Percentiles rank a stretch among this genome's conserved stretches.
These are phyloP conservation scores for Nemapogon koenigi DNA, from an alignment of 2,888 invertebrate genomes.

Conservation along the genomic window DNA sequence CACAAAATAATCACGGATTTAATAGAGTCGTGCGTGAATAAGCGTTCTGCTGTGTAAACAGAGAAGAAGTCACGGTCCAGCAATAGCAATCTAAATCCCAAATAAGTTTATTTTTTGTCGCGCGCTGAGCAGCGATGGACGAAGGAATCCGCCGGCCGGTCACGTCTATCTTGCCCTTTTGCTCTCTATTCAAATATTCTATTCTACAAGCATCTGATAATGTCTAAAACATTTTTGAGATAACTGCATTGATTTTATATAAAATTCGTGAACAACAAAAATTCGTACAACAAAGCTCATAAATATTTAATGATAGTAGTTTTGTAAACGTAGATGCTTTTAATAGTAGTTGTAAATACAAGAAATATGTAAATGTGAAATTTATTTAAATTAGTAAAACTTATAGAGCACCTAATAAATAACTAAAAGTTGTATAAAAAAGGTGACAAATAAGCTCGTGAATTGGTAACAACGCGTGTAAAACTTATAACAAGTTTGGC, in stretches of 20 bases:
- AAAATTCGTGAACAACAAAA: neutral
- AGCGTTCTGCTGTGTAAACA: conserved; percentile 46
- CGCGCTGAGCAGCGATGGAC: conserved; percentile 21
- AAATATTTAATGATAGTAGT: neutral
- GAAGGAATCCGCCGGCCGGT: conserved; percentile 29
- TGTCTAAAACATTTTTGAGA: conserved; percentile 1
- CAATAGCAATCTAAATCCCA: conserved; percentile 44
- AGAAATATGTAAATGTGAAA: too few relatives aligned
- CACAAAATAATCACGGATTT: conserved; percentile 12
- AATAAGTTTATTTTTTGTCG: conserved; percentile 57
- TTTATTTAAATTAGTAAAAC: too few relatives aligned
- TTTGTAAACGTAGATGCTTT: neutral
- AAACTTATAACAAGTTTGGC: too few relatives aligned
- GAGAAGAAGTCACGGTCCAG: conserved; percentile 38
- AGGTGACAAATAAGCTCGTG: too few relatives aligned
- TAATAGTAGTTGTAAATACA: too few relatives aligned
- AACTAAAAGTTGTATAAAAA: too few relatives aligned
- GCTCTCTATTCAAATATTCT: conserved; percentile 9
- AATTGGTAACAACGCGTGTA: too few relatives aligned
- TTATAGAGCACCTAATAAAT: too few relatives aligned
- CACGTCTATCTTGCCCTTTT: conserved; percentile 29
- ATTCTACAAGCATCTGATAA: conserved; percentile 7
- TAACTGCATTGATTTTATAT: conserved; percentile 1
- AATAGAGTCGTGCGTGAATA: conserved; percentile 53
- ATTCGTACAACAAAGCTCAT: neutral